phyloP scores from a whole-genome alignment of 1,140 invertebrate species.

The Gerris buenoi region DNA sequence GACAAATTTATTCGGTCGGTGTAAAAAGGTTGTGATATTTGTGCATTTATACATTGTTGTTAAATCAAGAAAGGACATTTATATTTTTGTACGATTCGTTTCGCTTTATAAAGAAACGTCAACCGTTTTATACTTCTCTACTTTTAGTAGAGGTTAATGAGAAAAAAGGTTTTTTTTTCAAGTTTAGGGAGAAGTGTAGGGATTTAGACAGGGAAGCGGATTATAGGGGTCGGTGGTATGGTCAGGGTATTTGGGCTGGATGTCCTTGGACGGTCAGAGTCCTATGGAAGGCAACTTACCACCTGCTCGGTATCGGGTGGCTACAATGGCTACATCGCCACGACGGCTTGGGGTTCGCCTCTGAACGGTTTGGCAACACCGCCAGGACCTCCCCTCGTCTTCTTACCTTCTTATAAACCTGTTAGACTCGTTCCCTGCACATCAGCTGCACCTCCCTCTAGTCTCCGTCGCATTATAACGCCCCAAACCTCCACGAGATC shows the following conservation, averaged over 20 bases:
- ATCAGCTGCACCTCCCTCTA: neutral
- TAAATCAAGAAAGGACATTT: no score
- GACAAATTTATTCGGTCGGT: no score
- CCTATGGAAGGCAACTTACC: neutral
- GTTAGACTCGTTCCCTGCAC: neutral
- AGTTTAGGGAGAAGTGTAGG: neutral
- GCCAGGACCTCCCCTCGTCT: neutral
- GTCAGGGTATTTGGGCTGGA: neutral
- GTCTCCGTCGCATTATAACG: neutral
- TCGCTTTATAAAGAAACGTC: no score
- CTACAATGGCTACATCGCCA: no score
- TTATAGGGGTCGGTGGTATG: neutral
- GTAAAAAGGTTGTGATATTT: no score
- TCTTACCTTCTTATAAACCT: neutral
- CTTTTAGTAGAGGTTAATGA: no score
- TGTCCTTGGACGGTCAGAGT: neutral
- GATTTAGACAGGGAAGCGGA: neutral
- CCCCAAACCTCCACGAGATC: neutral
- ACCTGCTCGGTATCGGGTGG: neutral
- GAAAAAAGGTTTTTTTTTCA: neutral
- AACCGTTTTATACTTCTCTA: no score
- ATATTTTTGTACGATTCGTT: no score
- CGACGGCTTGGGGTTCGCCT: neutral
- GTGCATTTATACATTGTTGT: no score
- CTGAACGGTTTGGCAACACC: neutral